Base-by-base conservation (phyloP, 1,140 invertebrate genomes). In the Bombyx mandarina region DNA sequence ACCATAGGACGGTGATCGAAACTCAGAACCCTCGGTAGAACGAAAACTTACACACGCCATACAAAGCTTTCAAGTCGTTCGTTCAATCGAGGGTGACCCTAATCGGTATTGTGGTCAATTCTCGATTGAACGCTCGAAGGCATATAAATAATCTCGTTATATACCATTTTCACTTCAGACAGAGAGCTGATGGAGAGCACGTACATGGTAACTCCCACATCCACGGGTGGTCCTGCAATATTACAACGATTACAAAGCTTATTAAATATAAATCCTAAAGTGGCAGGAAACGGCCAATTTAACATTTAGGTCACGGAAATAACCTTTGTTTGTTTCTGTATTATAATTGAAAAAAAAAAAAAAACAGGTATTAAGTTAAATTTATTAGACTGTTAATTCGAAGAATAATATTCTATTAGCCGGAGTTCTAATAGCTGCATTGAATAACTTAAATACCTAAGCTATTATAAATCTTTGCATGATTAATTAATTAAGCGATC, bases 81-180 rank as follows among this genome's bases (percentile, higher is more conserved):
- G 69, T 63, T 79, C 74, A 75, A 75, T 60, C 77, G 73, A 77
- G 74, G 68, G 72, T 66, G 65, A 60, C 63, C 65, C 69, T 77
- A 77, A 53, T 60, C 54, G 53, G 26, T 22, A 52, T 63, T 52
- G 56, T 63, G 63, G 63, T 72, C 63, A 63, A 61, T 50, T 65
- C 63, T 61, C 46, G 43, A 44, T 55, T 35, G 26, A 35, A 35
- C 26, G 2, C 4, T 35, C 4, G 26, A 35, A 35, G 1, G 4
- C 4, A 35, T 35, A 35, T 35, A 70, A 79, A 63, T 71, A 73
- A 65, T 70, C 61, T 47, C 58, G 56, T 77, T 79, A 81, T 73
- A 92, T 95, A 98, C 96, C 96, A 98, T 98, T 90, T 96, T 92
- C 83, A 98, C 97, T 93, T 98, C 97, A 88, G 96, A 98, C 88